Evolutionary conservation across 2,888 invertebrate species (phyloP), one percentile per base, ranked within the genome.

Genomic region (Sialis fuliginosa): DNA sequence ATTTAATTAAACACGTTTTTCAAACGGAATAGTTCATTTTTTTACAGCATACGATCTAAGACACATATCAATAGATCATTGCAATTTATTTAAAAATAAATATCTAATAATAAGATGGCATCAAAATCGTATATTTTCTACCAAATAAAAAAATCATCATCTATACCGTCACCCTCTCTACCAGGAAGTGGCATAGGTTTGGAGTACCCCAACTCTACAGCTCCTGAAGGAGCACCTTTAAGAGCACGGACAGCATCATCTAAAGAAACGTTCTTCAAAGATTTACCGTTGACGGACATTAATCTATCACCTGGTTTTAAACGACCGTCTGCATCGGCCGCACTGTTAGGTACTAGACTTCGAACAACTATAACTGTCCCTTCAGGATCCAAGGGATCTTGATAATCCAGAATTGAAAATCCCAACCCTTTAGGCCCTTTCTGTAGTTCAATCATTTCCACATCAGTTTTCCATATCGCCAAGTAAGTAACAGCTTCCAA

Each of bases 371-470:
- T 96, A 55, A 96, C 93, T 54, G 93, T 93, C 58, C 92, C 89
- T 58, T 83, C 82, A 48, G 91, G 80, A 70, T 97, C 95, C 60
- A 93, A 73, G 39, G 97, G 97, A 69, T 98, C 97, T 77, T 92
- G 92, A 68, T 92, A 92, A 68, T 92, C 98, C 52, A 98, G 75
- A 60, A 98, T 93, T 55, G 95, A 95, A 72, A 98, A 98, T 52
- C 98, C 98, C 51, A 99, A 79, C 45, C 98, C 98, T 58, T 89
- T 79, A 60, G 95, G 93, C 54, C 89, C 90, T 71, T 98, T 98
- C 49, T 81, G 72, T 52, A 98, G 75, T 62, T 91, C 83, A 52
- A 98, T 84, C 57, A 87, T 81, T 56, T 93, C 88, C 51, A 95
- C 84, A 58, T 91, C 90, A 51, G 85, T 86, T 58, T 87, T 89